Conservation (phyloP, 35 echinoderm and acorn worm genomes). For the Strongylocentrotus purpuratus region DNA sequence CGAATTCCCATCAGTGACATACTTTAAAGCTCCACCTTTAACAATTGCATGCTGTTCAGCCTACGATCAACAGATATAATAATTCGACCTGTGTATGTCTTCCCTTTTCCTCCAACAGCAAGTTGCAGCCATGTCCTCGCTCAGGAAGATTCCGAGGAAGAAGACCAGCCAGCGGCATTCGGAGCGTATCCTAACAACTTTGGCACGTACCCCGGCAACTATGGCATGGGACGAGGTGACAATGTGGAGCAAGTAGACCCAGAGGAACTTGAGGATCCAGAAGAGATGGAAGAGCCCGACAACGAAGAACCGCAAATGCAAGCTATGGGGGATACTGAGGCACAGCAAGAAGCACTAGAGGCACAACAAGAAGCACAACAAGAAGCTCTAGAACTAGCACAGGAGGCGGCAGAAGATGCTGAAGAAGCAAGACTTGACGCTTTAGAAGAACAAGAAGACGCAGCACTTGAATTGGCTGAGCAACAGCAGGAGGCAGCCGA, state of each 20-base stretch:
- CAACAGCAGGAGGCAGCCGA: not conserved
- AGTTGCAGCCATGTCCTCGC: not conserved
- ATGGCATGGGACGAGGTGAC: not conserved
- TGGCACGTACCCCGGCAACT: not conserved
- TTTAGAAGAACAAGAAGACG: not conserved
- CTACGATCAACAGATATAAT: not conserved
- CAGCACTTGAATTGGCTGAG: not conserved
- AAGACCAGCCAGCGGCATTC: not conserved
- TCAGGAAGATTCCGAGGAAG: constrained; percentile 4
- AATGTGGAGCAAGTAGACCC: not conserved
- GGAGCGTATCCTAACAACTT: not conserved
- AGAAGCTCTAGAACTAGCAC: not conserved
- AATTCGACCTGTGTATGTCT: not conserved
- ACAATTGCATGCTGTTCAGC: too few species aligned
- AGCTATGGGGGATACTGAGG: not conserved
- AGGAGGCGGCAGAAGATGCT: not conserved
- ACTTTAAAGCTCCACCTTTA: too few species aligned
- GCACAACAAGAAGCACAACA: not conserved
- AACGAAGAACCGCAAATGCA: not conserved
- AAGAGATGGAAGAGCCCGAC: not conserved
- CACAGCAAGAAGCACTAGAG: not conserved
- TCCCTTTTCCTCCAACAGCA: not conserved
- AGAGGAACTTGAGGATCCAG: not conserved
- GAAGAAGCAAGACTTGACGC: not conserved
- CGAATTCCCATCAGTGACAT: too few species aligned